Evolutionary conservation across 2,888 invertebrate species (phyloP).

Genomic region (Ectemnius cavifrons): DNA sequence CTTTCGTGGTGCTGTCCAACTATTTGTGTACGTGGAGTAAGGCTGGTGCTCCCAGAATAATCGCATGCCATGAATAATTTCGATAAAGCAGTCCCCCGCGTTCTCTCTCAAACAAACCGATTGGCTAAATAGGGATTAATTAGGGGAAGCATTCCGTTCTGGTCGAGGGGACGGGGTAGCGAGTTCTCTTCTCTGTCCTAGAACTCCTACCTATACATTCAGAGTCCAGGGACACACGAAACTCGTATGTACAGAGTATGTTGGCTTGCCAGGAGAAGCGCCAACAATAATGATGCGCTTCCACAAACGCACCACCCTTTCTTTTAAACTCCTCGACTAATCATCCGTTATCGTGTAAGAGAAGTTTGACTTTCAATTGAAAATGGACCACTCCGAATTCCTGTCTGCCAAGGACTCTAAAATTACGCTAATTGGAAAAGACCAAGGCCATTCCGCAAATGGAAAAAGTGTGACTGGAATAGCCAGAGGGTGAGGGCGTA

Average conservation of each 20-base stretch:
- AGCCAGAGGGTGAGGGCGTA: constrained; percentile 16
- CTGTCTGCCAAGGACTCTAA: no score
- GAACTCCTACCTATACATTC: no score
- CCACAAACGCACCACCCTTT: background rate
- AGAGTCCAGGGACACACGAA: background rate
- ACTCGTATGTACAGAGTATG: background rate
- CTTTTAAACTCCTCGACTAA: no score
- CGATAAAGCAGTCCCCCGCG: constrained; percentile 42
- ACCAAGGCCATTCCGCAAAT: constrained; percentile 9
- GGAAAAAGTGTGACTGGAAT: constrained; percentile 34
- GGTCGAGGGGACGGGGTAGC: constrained; percentile 9
- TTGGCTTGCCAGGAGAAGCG: background rate
- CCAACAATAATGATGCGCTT: background rate
- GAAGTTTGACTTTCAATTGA: background rate
- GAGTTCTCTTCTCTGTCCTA: constrained; percentile 6
- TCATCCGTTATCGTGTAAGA: background rate
- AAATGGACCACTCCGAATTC: background rate
- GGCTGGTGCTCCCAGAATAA: background rate
- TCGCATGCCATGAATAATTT: constrained; percentile 55
- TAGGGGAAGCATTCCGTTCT: constrained; percentile 66
- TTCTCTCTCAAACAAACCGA: constrained; percentile 66
- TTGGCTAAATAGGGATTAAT: constrained; percentile 73
- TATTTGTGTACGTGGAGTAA: background rate
- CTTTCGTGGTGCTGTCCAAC: background rate
- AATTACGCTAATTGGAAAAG: constrained; percentile 42